Evolutionary conservation across 2,888 invertebrate genomes (phyloP).

Genomic region (Eutolmus rufibarbis): DNA sequence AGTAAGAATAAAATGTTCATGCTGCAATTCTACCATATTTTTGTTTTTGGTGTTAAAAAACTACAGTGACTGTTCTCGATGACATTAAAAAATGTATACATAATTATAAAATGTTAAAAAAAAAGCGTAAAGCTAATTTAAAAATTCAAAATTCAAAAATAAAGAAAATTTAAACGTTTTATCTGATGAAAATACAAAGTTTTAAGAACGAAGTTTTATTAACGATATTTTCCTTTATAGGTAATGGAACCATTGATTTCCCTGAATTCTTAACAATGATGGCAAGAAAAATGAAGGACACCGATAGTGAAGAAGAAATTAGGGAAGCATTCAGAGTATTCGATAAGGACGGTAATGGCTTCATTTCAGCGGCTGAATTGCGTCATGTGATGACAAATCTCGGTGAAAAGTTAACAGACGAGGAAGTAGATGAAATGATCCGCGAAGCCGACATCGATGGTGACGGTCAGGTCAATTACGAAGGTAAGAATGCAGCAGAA

Average conservation of each 20-base stretch:
- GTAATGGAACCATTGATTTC: slow-evolving; percentile 99
- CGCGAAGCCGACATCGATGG: slow-evolving; percentile 98
- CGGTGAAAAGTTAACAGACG: slow-evolving; percentile 98
- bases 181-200: neutral
- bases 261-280: slow-evolving; percentile 99
- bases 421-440: slow-evolving; percentile 99
- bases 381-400: slow-evolving; percentile 99
- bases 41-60: too few species aligned
- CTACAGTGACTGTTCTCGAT: too few species aligned
- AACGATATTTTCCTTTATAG: slow-evolving; percentile 65
- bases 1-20: too few species aligned
- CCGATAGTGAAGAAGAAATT: slow-evolving; percentile 99
- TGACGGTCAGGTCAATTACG: slow-evolving; percentile 87
- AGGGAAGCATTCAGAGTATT: slow-evolving; percentile 99
- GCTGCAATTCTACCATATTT: too few species aligned
- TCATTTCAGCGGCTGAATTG: slow-evolving; percentile 97
- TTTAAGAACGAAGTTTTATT: neutral
- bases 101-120: too few species aligned
- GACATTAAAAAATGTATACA: too few species aligned
- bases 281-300: slow-evolving; percentile 99
- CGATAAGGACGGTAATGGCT: slow-evolving; percentile 99
- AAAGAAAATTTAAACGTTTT: too few species aligned
- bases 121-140: too few species aligned
- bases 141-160: too few species aligned
- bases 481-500: slow-evolving; percentile 53